Conservation (phyloP, 2,113 vertebrate genomes). For the Catharus minimus region DNA sequence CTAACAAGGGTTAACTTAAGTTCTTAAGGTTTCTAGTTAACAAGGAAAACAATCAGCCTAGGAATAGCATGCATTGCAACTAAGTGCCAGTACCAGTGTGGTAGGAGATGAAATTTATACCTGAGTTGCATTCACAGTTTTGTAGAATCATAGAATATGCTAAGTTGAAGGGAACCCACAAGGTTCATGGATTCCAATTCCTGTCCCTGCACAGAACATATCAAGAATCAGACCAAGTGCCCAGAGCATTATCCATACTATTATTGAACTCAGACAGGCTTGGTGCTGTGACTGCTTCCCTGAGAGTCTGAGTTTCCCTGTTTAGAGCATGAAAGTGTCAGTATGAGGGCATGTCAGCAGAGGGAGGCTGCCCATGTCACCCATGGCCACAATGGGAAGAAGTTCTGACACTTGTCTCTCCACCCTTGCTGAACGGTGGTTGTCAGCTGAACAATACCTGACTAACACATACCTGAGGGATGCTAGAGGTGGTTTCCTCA, state of each 20-base stretch:
- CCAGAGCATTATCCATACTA: not conserved
- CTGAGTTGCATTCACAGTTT: not conserved
- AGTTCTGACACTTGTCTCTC: not conserved
- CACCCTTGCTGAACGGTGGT: not conserved
- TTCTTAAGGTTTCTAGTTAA: not conserved
- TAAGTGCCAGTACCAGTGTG: not conserved
- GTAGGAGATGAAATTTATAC: not conserved
- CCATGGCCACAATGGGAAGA: fast-evolving
- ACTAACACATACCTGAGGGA: not conserved
- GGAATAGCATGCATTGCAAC: not conserved
- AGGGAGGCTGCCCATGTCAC: not conserved
- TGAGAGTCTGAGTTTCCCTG: not conserved
- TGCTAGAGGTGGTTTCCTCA: not conserved
- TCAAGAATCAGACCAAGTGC: not conserved
- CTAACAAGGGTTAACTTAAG: too few species aligned
- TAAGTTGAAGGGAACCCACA: not conserved
- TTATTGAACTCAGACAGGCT: not conserved
- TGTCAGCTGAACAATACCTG: not conserved
- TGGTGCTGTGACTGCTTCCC: not conserved
- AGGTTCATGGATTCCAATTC: not conserved
- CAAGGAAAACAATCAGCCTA: not conserved
- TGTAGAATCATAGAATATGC: not conserved
- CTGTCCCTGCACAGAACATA: not conserved
- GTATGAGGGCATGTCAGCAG: not conserved
- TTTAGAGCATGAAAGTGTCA: not conserved